Percentiles rank a stretch among this genome's conserved stretches.
These are phyloP conservation scores for Poliocrania exsul DNA, from an alignment of 2,797 vertebrate species.

Conservation along the genomic window DNA sequence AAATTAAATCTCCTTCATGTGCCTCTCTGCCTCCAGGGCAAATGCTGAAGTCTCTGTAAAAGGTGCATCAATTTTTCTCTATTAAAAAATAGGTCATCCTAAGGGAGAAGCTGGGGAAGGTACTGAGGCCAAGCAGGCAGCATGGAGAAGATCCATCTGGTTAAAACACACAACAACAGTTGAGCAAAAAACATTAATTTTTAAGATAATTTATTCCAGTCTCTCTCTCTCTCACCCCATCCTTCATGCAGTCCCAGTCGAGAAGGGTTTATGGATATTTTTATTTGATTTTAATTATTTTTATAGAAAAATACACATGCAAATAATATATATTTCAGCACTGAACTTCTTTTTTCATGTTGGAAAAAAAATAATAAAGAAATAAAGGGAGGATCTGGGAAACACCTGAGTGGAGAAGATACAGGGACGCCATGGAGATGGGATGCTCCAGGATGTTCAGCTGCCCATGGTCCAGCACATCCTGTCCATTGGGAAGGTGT, in stretches of 20 bases:
- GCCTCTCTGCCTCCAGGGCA: neutral
- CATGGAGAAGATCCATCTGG: neutral
- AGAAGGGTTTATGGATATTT: neutral
- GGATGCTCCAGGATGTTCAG: neutral
- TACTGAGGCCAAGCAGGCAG: neutral
- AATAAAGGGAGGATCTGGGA: neutral
- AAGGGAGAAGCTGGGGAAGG: neutral
- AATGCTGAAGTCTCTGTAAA: neutral
- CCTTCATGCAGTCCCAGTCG: accelerated
- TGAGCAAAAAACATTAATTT: neutral
- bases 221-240: neutral
- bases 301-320: conserved; percentile 33
- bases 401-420: neutral
- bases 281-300: neutral
- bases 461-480: neutral
- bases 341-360: neutral
- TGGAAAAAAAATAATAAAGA: neutral
- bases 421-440: neutral
- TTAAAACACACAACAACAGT: neutral
- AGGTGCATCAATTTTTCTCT: conserved; percentile 1
- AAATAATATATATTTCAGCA: neutral
- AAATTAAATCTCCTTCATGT: neutral
- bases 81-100: neutral
- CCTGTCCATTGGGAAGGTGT: neutral
- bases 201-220: conserved; percentile 60